Conservation (phyloP, 2,888 invertebrate genomes). For the Hypsopygia costalis region DNA sequence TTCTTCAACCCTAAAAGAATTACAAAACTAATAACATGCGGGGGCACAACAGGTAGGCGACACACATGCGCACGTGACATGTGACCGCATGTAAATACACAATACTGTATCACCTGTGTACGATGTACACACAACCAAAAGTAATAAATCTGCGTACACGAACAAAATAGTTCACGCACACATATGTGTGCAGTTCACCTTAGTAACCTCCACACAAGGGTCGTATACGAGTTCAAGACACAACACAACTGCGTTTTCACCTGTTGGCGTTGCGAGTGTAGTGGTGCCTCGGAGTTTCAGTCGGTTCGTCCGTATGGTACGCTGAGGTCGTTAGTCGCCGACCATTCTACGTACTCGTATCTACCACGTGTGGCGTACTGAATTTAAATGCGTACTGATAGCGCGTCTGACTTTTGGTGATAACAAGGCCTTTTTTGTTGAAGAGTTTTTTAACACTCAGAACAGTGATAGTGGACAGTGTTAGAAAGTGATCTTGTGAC, state of each 20-base stretch:
- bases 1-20: constrained; percentile 59
- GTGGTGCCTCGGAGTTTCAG: constrained; percentile 67
- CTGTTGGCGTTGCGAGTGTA: constrained; percentile 62
- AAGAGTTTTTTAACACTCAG: constrained; percentile 23
- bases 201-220: constrained; percentile 70
- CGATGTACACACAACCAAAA: constrained; percentile 45
- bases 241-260: constrained; percentile 73
- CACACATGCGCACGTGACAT: constrained; percentile 64
- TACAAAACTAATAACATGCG: constrained; percentile 62
- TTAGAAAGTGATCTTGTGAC: constrained; percentile 54
- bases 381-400: constrained; percentile 55
- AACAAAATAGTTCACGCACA: constrained; percentile 71
- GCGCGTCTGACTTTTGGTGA: constrained; percentile 59
- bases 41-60: constrained; percentile 70
- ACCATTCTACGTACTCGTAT: constrained; percentile 24
- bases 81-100: constrained; percentile 63
- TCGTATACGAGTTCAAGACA: constrained; percentile 61
- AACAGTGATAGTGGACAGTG: constrained; percentile 55
- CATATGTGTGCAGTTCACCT: constrained; percentile 41
- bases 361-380: constrained; percentile 55
- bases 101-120: constrained; percentile 51
- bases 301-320: constrained; percentile 69
- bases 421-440: constrained; percentile 42
- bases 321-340: constrained; percentile 54
- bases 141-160: constrained; percentile 69